Percentiles rank a stretch among this genome's conserved stretches.
These are phyloP conservation scores for Cyclargus thomasi DNA, from an alignment of 1,140 invertebrate species.

Conservation along the genomic window DNA sequence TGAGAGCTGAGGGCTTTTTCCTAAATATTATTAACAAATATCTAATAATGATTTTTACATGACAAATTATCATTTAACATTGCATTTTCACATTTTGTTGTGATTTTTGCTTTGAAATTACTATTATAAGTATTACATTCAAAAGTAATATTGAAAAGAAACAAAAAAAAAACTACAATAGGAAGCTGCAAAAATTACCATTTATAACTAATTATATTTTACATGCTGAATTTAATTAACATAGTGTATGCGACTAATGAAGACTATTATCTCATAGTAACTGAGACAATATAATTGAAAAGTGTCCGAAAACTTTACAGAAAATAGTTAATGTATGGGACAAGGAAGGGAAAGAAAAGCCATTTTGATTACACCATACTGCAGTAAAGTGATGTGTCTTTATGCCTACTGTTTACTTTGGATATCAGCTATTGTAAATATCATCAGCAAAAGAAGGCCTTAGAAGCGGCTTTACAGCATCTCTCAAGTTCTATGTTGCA, in stretches of 20 bases:
- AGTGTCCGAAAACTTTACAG: too few species aligned
- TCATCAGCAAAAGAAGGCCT: too few species aligned
- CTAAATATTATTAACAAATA: background rate
- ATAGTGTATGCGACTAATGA: background rate
- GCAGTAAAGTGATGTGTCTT: background rate
- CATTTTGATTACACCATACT: background rate
- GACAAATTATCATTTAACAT: background rate
- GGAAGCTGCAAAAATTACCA: background rate
- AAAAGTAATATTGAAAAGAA: background rate
- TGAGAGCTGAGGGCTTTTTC: constrained; percentile 57
- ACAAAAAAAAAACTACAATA: background rate
- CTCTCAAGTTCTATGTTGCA: too few species aligned
- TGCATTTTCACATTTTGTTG: too few species aligned
- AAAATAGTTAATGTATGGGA: too few species aligned
- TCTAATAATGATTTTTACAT: too few species aligned
- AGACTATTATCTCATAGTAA: background rate
- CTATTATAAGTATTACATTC: background rate
- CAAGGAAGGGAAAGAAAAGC: background rate
- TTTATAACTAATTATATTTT: background rate
- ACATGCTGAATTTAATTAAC: background rate
- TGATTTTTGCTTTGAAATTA: too few species aligned
- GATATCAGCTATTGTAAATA: too few species aligned
- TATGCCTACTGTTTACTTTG: too few species aligned
- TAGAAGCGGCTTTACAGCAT: too few species aligned
- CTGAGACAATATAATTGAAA: background rate